phyloP scores from a whole-genome alignment of 2,888 invertebrate genomes.

The Lasius platythorax region DNA sequence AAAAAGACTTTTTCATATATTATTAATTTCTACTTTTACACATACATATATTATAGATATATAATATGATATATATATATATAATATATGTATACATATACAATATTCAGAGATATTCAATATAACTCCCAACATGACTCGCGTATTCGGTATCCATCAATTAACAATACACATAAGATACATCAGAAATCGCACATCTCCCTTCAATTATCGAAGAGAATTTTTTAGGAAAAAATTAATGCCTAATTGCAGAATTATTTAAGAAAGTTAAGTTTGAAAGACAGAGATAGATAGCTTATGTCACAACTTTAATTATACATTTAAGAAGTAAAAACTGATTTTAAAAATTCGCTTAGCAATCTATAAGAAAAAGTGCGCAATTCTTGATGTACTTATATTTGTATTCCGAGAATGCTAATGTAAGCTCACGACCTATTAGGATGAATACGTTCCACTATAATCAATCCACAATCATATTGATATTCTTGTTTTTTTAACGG shows the following conservation, averaged over 20 bases:
- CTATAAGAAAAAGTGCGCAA: background rate
- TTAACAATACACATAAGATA: slow-evolving; percentile 75
- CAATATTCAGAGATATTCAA: slow-evolving; percentile 58
- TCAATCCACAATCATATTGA: slow-evolving; percentile 10
- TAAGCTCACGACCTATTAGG: background rate
- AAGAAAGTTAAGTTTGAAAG: background rate
- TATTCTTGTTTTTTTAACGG: background rate
- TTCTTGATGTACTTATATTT: background rate
- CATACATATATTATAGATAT: background rate
- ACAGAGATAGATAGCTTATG: background rate
- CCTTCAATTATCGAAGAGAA: background rate
- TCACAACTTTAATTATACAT: background rate
- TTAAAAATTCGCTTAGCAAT: background rate
- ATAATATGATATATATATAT: background rate
- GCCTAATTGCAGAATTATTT: background rate
- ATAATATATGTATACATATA: background rate
- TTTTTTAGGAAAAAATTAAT: background rate
- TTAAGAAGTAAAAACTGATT: background rate
- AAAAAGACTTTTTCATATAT: background rate
- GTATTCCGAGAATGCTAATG: background rate
- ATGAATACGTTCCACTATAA: background rate
- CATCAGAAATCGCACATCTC: slow-evolving; percentile 61
- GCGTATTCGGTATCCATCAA: slow-evolving; percentile 78
- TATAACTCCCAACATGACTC: slow-evolving; percentile 74
- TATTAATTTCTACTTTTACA: slow-evolving; percentile 38